These are phyloP conservation scores for Poeciliopsis gracilis DNA, from an alignment of 2,797 vertebrate species.

Conservation along the genomic window DNA sequence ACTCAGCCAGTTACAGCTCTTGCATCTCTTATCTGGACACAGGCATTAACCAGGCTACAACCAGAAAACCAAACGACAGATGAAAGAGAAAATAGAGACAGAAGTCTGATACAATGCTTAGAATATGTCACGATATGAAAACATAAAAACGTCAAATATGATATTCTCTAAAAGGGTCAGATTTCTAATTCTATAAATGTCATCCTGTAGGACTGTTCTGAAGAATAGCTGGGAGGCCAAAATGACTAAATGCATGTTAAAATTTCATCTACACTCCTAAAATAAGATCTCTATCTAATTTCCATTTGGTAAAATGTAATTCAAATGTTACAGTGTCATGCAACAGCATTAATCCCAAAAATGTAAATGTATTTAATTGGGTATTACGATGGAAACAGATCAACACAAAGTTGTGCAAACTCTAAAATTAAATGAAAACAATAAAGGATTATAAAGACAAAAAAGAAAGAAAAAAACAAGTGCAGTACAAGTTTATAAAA, in stretches of 20 bases:
- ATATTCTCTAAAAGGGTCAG: neutral
- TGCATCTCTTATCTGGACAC: neutral
- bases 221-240: neutral
- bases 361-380: neutral
- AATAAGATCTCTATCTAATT: neutral
- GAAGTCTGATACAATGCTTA: neutral
- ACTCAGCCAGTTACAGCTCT: neutral
- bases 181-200: neutral
- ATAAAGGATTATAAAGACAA: neutral
- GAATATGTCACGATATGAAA: neutral
- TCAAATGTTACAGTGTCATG: neutral
- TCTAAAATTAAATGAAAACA: neutral
- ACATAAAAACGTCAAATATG: neutral
- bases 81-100: neutral
- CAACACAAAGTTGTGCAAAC: neutral
- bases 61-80: neutral
- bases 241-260: neutral
- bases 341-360: neutral
- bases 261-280: neutral
- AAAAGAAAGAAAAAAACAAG: constrained; percentile 19
- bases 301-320: neutral
- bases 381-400: neutral
- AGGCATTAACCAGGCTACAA: neutral
- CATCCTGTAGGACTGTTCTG: neutral
- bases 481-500: constrained; percentile 31